A percentile compares a stretch with the other conserved stretches of the same genome.
These are phyloP conservation scores for Eilema depressum DNA, from an alignment of 2,888 invertebrate genomes.

Conservation along the genomic window DNA sequence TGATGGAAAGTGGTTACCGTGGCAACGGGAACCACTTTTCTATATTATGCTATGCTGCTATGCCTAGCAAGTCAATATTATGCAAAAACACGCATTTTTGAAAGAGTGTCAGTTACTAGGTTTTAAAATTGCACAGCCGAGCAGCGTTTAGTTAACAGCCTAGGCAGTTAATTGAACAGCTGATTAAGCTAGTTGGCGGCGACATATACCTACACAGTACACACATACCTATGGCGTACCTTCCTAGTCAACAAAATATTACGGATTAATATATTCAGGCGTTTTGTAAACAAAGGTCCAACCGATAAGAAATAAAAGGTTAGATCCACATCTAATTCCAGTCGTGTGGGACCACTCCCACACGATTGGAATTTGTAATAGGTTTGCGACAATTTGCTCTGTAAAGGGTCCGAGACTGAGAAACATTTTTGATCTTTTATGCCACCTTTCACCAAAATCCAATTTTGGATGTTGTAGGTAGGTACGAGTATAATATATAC, in stretches of 20 bases:
- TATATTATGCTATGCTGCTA: no score
- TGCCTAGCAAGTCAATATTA: no score
- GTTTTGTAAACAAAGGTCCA: not conserved
- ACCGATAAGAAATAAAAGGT: not conserved
- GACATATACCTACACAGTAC: no score
- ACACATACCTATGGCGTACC: not conserved
- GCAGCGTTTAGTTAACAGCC: no score
- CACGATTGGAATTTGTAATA: not conserved
- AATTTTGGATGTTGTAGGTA: not conserved
- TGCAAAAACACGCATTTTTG: no score
- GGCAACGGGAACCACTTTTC: no score
- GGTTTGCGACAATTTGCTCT: not conserved
- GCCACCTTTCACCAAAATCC: not conserved
- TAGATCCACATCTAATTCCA: not conserved
- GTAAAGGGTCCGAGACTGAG: not conserved
- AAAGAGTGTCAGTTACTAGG: no score
- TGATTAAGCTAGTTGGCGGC: no score
- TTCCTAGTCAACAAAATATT: not conserved
- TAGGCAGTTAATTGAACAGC: no score
- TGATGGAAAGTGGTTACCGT: no score
- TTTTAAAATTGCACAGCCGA: no score
- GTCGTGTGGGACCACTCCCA: not conserved
- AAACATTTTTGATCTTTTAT: not conserved
- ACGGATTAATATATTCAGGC: not conserved
- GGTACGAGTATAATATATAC: no score